phyloP scores from a whole-genome alignment of 2,113 vertebrate species.

The Chiloscyllium plagiosum region DNA sequence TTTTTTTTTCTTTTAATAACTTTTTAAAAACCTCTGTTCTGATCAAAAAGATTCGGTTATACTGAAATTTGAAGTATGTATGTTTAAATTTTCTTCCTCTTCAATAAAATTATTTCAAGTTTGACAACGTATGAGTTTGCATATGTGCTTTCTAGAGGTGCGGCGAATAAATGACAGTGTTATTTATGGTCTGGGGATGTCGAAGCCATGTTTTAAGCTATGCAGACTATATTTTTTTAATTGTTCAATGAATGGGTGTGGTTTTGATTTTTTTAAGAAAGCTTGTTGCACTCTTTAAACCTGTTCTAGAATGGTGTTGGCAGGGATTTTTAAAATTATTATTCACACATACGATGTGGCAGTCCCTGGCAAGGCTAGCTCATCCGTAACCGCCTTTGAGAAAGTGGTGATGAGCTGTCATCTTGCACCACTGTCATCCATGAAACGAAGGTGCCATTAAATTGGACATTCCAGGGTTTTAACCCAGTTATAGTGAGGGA shows the following conservation, averaged over 20 bases:
- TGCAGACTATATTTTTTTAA: background rate
- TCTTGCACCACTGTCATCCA: background rate
- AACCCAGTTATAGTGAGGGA: background rate
- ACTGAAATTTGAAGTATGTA: background rate
- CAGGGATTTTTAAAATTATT: background rate
- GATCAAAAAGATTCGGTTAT: background rate
- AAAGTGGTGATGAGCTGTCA: background rate
- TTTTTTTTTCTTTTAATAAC: background rate
- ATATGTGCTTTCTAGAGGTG: background rate
- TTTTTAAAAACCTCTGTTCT: background rate
- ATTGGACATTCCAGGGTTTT: background rate
- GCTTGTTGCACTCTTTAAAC: background rate
- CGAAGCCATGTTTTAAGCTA: background rate
- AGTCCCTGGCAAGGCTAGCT: background rate
- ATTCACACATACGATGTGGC: background rate
- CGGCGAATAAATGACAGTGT: background rate
- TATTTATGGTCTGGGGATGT: background rate
- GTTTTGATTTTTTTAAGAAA: background rate
- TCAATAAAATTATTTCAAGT: background rate
- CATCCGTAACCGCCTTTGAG: background rate
- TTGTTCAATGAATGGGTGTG: conserved; percentile 2
- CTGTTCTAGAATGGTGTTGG: background rate
- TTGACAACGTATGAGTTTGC: background rate
- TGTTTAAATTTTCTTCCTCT: background rate
- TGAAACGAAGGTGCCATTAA: background rate